Evolutionary conservation across 2,888 invertebrate species (phyloP).

Genomic region (Coelinius sp.): DNA sequence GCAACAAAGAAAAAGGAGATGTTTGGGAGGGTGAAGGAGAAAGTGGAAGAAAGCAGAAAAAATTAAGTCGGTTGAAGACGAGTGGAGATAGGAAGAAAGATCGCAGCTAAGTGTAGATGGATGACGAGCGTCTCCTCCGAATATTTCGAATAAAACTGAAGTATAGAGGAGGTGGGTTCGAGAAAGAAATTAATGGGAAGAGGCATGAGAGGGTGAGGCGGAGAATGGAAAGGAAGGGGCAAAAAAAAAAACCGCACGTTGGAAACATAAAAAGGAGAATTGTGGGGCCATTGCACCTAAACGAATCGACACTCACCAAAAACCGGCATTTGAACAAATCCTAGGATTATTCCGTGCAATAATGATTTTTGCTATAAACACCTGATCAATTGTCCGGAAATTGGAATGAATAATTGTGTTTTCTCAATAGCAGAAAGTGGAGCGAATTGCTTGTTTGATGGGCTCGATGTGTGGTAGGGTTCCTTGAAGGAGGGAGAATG

Average conservation of each 20-base stretch:
- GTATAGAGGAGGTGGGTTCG: background rate
- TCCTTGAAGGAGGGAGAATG: background rate
- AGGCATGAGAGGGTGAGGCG: background rate
- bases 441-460: background rate
- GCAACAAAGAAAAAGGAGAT: background rate
- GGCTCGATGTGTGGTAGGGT: background rate
- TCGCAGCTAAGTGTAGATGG: slow-evolving; percentile 56
- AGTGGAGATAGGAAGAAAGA: slow-evolving; percentile 16
- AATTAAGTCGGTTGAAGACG: background rate
- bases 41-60: background rate
- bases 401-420: background rate
- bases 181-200: background rate
- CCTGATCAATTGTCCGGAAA: background rate
- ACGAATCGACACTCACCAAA: background rate
- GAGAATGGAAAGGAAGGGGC: background rate
- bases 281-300: background rate
- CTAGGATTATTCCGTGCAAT: too few relatives aligned
- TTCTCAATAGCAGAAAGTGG: background rate
- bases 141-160: slow-evolving; percentile 62
- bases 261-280: background rate
- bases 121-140: slow-evolving; percentile 62
- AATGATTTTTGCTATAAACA: too few relatives aligned
- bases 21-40: background rate
- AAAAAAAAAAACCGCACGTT: background rate
- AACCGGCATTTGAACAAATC: too few relatives aligned